phyloP scores from a whole-genome alignment of 1,140 invertebrate genomes.

The Neotoxoptera formosana region DNA sequence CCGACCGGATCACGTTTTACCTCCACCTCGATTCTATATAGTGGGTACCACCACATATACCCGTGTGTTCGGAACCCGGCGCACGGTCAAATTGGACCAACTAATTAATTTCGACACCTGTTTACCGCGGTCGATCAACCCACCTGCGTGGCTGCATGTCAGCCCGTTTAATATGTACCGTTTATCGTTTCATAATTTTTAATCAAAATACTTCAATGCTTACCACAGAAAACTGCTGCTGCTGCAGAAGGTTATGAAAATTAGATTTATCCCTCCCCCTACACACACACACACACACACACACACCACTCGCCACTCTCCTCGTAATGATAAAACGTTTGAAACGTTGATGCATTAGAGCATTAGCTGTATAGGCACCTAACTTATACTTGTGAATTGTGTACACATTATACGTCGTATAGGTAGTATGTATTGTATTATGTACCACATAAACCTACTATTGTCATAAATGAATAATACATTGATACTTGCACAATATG shows the following conservation, averaged over 20 bases:
- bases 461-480: background rate
- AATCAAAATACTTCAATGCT: constrained; percentile 17
- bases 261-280: background rate
- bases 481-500: background rate
- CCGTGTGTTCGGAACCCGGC: background rate
- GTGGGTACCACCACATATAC: background rate
- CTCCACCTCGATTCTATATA: background rate
- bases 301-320: no score
- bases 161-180: constrained; percentile 1
- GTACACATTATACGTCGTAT: background rate
- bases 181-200: constrained; percentile 29
- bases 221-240: background rate
- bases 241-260: background rate
- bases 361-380: background rate
- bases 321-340: background rate
- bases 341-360: background rate
- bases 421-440: background rate
- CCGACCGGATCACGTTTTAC: constrained; percentile 50
- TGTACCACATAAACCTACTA: background rate
- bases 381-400: background rate
- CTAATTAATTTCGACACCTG: constrained; percentile 54
- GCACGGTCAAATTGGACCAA: background rate
- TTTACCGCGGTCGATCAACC: constrained; percentile 30
- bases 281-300: no score
- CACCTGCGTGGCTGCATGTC: background rate